These are phyloP conservation scores for Stramonita haemastoma DNA, from an alignment of 2,888 invertebrate genomes.

Conservation along the genomic window DNA sequence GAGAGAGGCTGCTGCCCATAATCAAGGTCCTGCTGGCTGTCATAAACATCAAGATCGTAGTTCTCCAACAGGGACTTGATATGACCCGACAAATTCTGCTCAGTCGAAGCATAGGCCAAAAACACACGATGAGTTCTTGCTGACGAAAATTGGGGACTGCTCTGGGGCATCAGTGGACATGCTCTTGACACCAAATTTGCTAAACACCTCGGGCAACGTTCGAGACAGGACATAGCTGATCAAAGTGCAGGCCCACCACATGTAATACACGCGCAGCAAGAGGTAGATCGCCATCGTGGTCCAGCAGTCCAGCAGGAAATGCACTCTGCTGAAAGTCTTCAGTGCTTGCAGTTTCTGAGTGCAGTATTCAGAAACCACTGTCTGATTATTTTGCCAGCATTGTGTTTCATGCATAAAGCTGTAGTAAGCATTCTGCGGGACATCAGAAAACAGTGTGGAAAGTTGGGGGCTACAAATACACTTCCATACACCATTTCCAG, in stretches of 20 bases:
- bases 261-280: background rate
- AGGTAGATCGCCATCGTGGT: conserved; percentile 3
- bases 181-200: background rate
- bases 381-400: background rate
- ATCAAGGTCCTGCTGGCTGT: background rate
- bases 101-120: background rate
- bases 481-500: background rate
- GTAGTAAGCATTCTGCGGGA: background rate
- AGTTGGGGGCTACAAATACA: background rate
- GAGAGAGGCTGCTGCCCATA: background rate
- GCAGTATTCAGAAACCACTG: background rate
- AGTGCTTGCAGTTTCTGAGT: background rate
- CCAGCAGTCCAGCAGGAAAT: background rate
- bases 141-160: background rate
- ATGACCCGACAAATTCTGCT: background rate
- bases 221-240: background rate
- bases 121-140: background rate
- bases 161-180: background rate
- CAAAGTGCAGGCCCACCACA: background rate
- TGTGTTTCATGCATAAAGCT: background rate
- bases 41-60: background rate
- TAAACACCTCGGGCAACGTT: background rate
- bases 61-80: background rate
- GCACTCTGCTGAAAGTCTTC: background rate
- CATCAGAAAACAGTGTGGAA: background rate